Base-by-base conservation (phyloP, 2,888 invertebrate genomes). In the Tolmerus cingulatus region DNA sequence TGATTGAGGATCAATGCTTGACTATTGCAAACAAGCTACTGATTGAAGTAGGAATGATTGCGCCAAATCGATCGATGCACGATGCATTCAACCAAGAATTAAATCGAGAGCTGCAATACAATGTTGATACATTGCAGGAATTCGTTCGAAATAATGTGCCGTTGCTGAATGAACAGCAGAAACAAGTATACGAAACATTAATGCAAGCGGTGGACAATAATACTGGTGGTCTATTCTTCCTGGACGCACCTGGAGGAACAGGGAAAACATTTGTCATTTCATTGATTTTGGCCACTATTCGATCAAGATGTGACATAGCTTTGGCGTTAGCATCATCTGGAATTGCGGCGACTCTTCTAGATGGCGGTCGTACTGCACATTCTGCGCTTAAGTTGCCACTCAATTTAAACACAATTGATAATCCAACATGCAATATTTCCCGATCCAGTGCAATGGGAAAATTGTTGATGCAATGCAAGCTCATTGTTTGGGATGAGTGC, bases 291-390 rank as follows among this genome's bases (percentile, higher is more conserved):
- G 87, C 87, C 74, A 51, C 78, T 16, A 87, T 88, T 78, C 92
- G 30, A 23, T 23, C 77, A 77, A 23, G 37, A 77, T 30, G 77
- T 77, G 34, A 77, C 27, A 77, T 77, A 77, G 77, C 77, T 23
- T 34, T 77, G 77, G 37, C 77, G 34, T 23, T 77, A 77, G 77
- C 77, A 34, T 34, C 34, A 34, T 34, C 34, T 34, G 34, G 34
- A 34, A 34, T 34, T 34, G 34, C 34, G 34, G 91, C 92, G 12
- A 92, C 91, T 37, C 88, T 93, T 23, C 87, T 93, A n/a, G 89
- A 89, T 76, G 88, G 88, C 66, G 87, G 87, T 55, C 77, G n/a
- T n/a, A n/a, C n/a, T n/a, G n/a, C n/a, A n/a, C n/a, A n/a, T n/a
- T n/a, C n/a, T n/a, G n/a, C n/a, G n/a, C n/a, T n/a, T n/a, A n/a